Percentiles rank a stretch among this genome's conserved stretches.
Evolutionary conservation across 2,888 invertebrate species (phyloP).

Genomic region (Argyresthia albistria): DNA sequence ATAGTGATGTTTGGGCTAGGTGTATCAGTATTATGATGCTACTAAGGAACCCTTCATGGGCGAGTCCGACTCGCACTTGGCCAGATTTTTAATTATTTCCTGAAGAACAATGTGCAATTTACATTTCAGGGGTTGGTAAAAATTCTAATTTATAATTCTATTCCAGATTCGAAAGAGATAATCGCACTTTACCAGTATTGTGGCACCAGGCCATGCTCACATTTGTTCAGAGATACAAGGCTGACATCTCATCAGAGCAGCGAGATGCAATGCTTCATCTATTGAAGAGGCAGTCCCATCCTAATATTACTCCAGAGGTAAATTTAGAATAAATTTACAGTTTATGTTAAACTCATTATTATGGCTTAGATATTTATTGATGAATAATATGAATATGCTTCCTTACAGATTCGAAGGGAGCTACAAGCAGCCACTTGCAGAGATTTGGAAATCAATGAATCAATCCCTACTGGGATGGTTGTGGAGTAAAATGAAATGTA

Average conservation of each 20-base stretch:
- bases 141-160: slow-evolving; percentile 7
- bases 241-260: slow-evolving; percentile 94
- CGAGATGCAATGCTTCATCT: slow-evolving; percentile 87
- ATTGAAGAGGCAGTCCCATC: slow-evolving; percentile 80
- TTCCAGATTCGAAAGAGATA: slow-evolving; percentile 86
- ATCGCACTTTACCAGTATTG: slow-evolving; percentile 89
- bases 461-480: slow-evolving; percentile 32
- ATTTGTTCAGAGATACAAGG: slow-evolving; percentile 96
- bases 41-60: no score
- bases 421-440: slow-evolving; percentile 86
- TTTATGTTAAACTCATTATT: no score
- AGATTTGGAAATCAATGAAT: slow-evolving; percentile 75
- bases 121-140: not conserved
- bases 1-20: no score
- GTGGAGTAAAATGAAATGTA: slow-evolving; percentile 33
- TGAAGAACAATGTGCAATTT: no score
- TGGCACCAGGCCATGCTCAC: slow-evolving; percentile 98
- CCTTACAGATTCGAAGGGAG: slow-evolving; percentile 84
- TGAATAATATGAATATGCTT: not conserved
- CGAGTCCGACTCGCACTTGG: no score
- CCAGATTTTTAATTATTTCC: no score
- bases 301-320: slow-evolving; percentile 79
- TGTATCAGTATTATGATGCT: no score
- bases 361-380: no score
- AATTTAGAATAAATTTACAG: not conserved